Percentiles rank a stretch among this genome's conserved stretches.
Evolutionary conservation across 2,888 invertebrate species (phyloP).

Genomic region (Drosophila paranaensis): DNA sequence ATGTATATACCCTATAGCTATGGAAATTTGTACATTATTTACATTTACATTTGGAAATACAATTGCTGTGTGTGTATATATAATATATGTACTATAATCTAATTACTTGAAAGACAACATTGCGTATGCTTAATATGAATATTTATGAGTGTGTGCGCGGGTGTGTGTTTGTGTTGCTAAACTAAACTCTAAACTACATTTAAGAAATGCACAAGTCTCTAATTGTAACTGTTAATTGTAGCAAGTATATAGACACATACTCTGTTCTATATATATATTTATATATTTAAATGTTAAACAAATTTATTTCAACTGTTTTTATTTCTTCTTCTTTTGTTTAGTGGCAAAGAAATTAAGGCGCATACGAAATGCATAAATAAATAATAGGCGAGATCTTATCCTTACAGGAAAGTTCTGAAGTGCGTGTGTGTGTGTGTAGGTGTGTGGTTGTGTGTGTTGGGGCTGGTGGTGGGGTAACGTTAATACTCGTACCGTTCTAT

Average conservation of each 20-base stretch:
- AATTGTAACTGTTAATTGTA: constrained; percentile 54
- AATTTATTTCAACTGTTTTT: constrained; percentile 9
- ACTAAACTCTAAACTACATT: constrained; percentile 69
- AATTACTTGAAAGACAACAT: constrained; percentile 68
- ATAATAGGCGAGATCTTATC: constrained; percentile 79
- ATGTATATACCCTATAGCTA: constrained; percentile 68
- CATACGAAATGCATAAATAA: constrained; percentile 51
- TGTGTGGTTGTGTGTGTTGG: constrained; percentile 24
- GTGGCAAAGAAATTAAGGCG: constrained; percentile 70
- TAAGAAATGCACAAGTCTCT: constrained; percentile 81
- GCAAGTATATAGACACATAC: constrained; percentile 22
- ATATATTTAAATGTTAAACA: constrained; percentile 31
- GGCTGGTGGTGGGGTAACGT: constrained; percentile 28
- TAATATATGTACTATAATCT: constrained; percentile 30
- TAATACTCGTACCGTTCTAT: constrained; percentile 62
- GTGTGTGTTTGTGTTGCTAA: constrained; percentile 34
- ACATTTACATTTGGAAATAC: constrained; percentile 77
- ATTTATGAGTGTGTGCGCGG: constrained; percentile 24
- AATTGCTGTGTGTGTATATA: constrained; percentile 57
- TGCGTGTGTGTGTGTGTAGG: constrained; percentile 44
- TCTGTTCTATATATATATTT: constrained; percentile 14
- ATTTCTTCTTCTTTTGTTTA: constrained; percentile 34
- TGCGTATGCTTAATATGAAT: constrained; percentile 60
- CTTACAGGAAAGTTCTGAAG: constrained; percentile 77
- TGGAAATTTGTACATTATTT: constrained; percentile 82